Percentiles rank a stretch among this genome's conserved stretches.
Evolutionary conservation across 1,140 invertebrate genomes (phyloP).

Genomic region (Phocides pigmalion): DNA sequence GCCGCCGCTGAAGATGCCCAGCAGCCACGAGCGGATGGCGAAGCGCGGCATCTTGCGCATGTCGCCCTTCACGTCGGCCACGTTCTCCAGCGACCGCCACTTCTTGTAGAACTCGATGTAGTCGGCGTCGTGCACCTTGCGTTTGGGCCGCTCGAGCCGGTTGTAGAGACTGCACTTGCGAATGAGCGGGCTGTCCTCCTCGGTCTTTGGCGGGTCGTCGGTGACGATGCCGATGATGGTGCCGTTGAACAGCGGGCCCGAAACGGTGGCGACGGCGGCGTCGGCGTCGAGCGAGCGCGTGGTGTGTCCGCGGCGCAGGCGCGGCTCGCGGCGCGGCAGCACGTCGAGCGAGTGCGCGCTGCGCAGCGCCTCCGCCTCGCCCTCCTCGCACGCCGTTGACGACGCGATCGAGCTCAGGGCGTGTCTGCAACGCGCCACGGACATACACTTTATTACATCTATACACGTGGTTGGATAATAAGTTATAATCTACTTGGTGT

Average conservation of each 20-base stretch:
- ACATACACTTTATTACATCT: no score
- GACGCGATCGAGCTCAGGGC: slow-evolving; percentile 79
- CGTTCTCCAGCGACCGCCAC: slow-evolving; percentile 91
- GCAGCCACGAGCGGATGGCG: slow-evolving; percentile 87
- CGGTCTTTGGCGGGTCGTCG: slow-evolving; percentile 72
- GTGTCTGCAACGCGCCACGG: slow-evolving; percentile 54
- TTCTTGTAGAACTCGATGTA: slow-evolving; percentile 86
- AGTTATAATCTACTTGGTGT: no score
- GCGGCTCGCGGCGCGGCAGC: slow-evolving; percentile 49
- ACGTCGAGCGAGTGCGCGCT: slow-evolving; percentile 72
- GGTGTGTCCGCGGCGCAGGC: slow-evolving; percentile 61
- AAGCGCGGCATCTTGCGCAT: slow-evolving; percentile 77
- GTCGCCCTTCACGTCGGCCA: slow-evolving; percentile 82
- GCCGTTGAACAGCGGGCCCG: slow-evolving; percentile 74
- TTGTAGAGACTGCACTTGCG: slow-evolving; percentile 77
- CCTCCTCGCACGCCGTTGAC: slow-evolving; percentile 62
- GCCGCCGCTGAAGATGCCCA: slow-evolving; percentile 87
- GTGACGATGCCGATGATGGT: slow-evolving; percentile 79
- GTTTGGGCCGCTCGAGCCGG: slow-evolving; percentile 64
- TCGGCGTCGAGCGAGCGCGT: slow-evolving; percentile 73
- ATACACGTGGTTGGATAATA: no score
- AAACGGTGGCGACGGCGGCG: slow-evolving; percentile 68
- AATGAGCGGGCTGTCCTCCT: slow-evolving; percentile 78
- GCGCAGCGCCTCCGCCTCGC: slow-evolving; percentile 48
- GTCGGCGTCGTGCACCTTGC: slow-evolving; percentile 72